Evolutionary conservation across 2,113 vertebrate genomes (phyloP), one percentile per base, ranked within the genome.

Genomic region (Macquaria ambigua): DNA sequence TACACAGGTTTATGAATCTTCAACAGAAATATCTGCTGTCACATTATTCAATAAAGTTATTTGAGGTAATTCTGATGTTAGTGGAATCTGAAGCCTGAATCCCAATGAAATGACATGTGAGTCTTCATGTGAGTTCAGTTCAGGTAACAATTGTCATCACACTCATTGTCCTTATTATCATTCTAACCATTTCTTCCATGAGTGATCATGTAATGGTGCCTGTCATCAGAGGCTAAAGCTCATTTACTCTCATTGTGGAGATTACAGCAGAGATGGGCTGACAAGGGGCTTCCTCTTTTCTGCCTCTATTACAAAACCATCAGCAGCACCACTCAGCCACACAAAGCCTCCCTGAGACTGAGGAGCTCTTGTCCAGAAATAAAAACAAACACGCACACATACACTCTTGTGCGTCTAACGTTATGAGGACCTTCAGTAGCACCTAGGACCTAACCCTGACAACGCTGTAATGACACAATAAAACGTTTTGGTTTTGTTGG

Each of bases 161-260:
- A n/a, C 31, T 64, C 63, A 66, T 79, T 31, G 3, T 52, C n/a
- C 31, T 74, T 1, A 76, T 82, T 64, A 68, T 81, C 77, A 53
- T 75, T 56, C 37, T 62, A n/a, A 82, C 21, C 74, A 74, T 84
- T 81, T 77, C 62, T 48, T 52, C 78, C 31, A 1, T 82, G 71
- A 80, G 78, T 43, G 82, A 76, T 72, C 12, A 18, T 12, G 50
- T 90, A 86, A 91, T 82, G 63, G 59, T 12, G 14, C 69, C 85
- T 90, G 84, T 87, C 89, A 86, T 76, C 84, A 77, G 82, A 62
- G 69, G 83, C 80, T 89, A n/a, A 90, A 83, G 86, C 68, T 87
- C 79, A 34, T 86, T 86, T 81, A 79, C 82, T 62, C 53, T 82
- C 74, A 73, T 72, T 86, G 70, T 50, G 37, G 72, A 63, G 67